These are phyloP conservation scores for Ormia ochracea DNA, from an alignment of 2,888 invertebrate species.

Conservation along the genomic window DNA sequence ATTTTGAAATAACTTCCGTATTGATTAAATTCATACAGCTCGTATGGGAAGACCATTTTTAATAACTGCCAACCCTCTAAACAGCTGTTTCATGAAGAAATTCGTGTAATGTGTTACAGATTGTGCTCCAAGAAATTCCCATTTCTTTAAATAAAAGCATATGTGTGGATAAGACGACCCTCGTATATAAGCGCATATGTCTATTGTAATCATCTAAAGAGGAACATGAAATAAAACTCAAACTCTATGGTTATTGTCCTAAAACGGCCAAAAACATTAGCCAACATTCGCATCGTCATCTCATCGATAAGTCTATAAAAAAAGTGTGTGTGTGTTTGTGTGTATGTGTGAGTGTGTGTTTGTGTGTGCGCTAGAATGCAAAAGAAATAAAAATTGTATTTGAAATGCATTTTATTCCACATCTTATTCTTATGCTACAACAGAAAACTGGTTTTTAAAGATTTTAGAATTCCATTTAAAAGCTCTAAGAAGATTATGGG, in stretches of 20 bases:
- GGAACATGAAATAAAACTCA: constrained; percentile 24
- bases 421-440: background rate
- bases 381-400: constrained; percentile 21
- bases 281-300: constrained; percentile 21
- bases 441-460: constrained; percentile 20
- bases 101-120: too few species aligned
- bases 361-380: background rate
- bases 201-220: constrained; percentile 18
- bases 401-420: constrained; percentile 23
- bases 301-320: background rate
- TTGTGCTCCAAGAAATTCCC: too few species aligned
- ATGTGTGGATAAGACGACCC: background rate
- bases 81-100: too few species aligned
- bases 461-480: constrained; percentile 7
- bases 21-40: too few species aligned
- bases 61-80: too few species aligned
- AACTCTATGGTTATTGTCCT: constrained; percentile 56
- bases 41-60: too few species aligned
- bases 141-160: too few species aligned
- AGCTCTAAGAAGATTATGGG: background rate
- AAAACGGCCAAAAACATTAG: constrained; percentile 47
- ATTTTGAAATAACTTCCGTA: too few species aligned
- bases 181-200: background rate
- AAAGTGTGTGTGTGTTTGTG: background rate
- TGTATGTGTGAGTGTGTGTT: background rate